Evolutionary conservation across 2,888 invertebrate species (phyloP).

Genomic region (Teinopalpus imperialis): DNA sequence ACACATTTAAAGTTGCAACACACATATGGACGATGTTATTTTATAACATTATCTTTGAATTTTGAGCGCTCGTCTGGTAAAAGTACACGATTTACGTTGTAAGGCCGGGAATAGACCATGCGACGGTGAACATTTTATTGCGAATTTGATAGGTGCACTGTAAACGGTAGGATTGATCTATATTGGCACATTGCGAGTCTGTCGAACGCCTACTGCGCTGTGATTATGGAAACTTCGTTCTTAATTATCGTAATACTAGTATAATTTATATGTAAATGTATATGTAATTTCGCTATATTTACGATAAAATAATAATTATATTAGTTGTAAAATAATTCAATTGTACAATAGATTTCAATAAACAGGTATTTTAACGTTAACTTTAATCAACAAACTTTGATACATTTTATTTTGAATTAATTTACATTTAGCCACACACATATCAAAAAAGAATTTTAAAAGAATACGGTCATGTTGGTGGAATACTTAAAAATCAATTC

Average conservation of each 20-base stretch:
- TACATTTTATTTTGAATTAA: too few relatives aligned
- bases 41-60: constrained; percentile 28
- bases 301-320: too few relatives aligned
- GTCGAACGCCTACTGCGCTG: constrained; percentile 22
- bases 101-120: background rate
- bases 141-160: constrained; percentile 43
- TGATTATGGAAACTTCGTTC: constrained; percentile 32
- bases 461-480: too few relatives aligned
- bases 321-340: too few relatives aligned
- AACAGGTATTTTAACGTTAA: too few relatives aligned
- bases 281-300: too few relatives aligned
- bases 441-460: too few relatives aligned
- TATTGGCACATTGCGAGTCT: constrained; percentile 32
- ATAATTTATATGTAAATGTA: too few relatives aligned
- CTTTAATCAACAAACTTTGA: too few relatives aligned
- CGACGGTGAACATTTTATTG: constrained; percentile 35
- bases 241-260: constrained; percentile 24
- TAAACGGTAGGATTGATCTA: constrained; percentile 57
- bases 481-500: too few relatives aligned
- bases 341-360: too few relatives aligned
- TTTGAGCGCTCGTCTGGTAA: constrained; percentile 33
- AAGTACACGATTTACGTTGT: constrained; percentile 51
- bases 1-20: constrained; percentile 38
- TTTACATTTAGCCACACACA: too few relatives aligned
- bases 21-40: constrained; percentile 28